Evolutionary conservation across 2,113 vertebrate species (phyloP).

Genomic region (Equus quagga): DNA sequence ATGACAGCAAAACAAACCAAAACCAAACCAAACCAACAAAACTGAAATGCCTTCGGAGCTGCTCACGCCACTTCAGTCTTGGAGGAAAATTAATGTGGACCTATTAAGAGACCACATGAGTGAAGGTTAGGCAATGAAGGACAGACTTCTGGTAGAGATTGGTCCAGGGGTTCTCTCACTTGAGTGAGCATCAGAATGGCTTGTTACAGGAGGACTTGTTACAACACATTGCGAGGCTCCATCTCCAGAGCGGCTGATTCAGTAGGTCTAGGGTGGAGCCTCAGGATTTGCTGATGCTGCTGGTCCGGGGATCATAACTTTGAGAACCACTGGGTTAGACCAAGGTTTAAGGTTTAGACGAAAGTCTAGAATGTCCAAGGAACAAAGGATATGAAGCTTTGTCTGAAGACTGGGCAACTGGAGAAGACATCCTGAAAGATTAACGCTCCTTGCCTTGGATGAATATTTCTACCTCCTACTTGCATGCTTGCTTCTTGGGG

Average conservation of each 20-base stretch:
- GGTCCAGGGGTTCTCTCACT: background rate
- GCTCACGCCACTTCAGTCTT: background rate
- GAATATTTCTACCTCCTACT: background rate
- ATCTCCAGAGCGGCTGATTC: background rate
- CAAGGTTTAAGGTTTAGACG: background rate
- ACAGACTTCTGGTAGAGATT: background rate
- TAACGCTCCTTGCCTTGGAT: background rate
- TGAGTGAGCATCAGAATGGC: background rate
- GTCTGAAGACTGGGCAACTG: background rate
- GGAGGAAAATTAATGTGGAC: background rate
- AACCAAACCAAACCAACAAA: background rate
- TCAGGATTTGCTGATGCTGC: background rate
- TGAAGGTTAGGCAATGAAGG: background rate
- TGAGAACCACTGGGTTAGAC: slow-evolving; percentile 2
- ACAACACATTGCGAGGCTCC: background rate
- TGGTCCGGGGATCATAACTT: background rate
- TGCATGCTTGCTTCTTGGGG: background rate
- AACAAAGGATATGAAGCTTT: background rate
- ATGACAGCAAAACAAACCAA: slow-evolving; percentile 1
- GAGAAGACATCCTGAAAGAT: slow-evolving; percentile 45
- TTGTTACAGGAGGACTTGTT: background rate
- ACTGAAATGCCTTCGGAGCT: background rate
- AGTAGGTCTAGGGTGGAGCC: background rate
- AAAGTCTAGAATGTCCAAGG: background rate
- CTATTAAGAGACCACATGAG: background rate